A percentile compares a stretch with the other conserved stretches of the same genome.
Evolutionary conservation across 1,140 invertebrate species (phyloP).

Genomic region (Drosophila saltans): DNA sequence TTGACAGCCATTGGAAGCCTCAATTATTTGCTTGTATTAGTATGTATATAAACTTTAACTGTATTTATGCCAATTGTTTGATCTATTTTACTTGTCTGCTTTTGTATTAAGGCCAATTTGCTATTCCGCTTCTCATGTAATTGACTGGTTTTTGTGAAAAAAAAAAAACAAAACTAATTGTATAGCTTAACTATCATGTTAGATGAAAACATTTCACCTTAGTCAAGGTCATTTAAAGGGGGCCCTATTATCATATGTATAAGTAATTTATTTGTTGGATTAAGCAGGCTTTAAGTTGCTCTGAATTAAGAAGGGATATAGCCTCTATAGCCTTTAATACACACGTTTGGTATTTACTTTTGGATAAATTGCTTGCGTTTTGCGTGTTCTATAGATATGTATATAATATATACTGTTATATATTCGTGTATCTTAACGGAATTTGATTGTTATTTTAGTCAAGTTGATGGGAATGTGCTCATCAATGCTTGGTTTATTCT

Average conservation of each 20-base stretch:
- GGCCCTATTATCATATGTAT: background rate
- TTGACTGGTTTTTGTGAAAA: constrained; percentile 27
- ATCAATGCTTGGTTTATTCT: too few species aligned
- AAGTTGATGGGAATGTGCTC: too few species aligned
- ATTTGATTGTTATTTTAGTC: too few species aligned
- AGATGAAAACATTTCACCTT: constrained; percentile 40
- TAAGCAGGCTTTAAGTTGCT: background rate
- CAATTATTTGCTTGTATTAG: constrained; percentile 53
- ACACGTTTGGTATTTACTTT: too few species aligned
- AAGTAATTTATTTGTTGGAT: background rate
- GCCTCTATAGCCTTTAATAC: too few species aligned
- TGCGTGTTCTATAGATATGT: too few species aligned
- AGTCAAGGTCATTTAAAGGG: constrained; percentile 64
- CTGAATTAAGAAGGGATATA: background rate
- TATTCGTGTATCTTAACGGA: too few species aligned
- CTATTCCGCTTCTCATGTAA: constrained; percentile 64
- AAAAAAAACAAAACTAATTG: constrained; percentile 28
- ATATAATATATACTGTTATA: too few species aligned
- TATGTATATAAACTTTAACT: constrained; percentile 57
- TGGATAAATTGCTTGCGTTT: too few species aligned
- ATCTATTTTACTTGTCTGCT: constrained; percentile 18
- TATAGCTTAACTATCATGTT: constrained; percentile 13
- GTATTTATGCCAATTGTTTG: constrained; percentile 33
- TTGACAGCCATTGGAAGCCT: constrained; percentile 36
- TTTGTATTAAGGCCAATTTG: constrained; percentile 56